Evolutionary conservation across 2,113 vertebrate genomes (phyloP), one percentile per base, ranked within the genome.

Genomic region (Nothoprocta perdicaria): DNA sequence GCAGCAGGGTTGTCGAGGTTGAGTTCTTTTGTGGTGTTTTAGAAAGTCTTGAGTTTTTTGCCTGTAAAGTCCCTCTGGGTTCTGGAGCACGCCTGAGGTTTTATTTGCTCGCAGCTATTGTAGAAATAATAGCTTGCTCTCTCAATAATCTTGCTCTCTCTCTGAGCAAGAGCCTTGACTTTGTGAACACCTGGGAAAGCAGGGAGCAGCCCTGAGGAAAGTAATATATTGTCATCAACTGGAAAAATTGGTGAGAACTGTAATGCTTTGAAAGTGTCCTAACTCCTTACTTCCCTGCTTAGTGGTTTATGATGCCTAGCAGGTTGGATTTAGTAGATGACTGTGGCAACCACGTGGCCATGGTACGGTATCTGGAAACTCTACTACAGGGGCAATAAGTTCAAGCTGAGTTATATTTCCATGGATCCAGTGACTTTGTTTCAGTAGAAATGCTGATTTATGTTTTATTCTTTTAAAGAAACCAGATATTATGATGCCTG

Each of bases 341-440:
- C 75, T 80, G 66, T 90, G 57, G 35, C 40, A 58, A 14, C 24
- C 43, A 58, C 81, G 78, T 76, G 62, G 53, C 69, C 43, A 1
- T 72, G 79, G 68, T 85, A n/a, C n/a, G n/a, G n/a, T n/a, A 63
- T 67, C 76, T 95, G 87, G 82, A 93, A 85, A 29, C 33, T 52
- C 41, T 77, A 3, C 58, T 53, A 33, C 18, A 62, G 52, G 35
- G 79, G 55, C 68, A 87, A 27, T 23, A 55, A 85, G 76, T 46
- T 87, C 73, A 63, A 63, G 35, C 8, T 24, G 45, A 60, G 45
- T 62, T 45, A 4, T 0, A 1, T 91, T 74, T 82, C 66, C 63
- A 45, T 85, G 48, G 43, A 65, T 57, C 10, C 10, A 61, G 26
- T 88, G 23, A 6, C n/a, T 66, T 52, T 79, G 62, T 60, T 89